These are phyloP conservation scores for Gallinago jamesoni DNA, from an alignment of 2,113 vertebrate species.

Conservation along the genomic window DNA sequence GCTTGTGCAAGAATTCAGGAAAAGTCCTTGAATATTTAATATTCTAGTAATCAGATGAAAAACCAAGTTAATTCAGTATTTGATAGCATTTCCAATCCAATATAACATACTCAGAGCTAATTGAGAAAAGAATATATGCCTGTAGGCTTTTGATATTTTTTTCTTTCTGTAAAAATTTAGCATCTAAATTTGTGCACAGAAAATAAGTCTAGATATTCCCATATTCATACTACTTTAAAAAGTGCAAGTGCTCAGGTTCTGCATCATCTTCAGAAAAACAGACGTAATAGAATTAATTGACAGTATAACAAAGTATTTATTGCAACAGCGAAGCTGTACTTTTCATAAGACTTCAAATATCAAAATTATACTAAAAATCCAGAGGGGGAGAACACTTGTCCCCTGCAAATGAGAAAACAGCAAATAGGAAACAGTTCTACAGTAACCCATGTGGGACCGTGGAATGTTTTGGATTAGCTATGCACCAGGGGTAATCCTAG, in stretches of 20 bases:
- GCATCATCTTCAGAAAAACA: neutral
- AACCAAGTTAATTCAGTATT: neutral
- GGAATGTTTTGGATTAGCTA: constrained; percentile 23
- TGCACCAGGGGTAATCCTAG: neutral
- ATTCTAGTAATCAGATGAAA: neutral
- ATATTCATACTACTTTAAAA: neutral
- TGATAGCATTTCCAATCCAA: neutral
- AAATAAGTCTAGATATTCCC: neutral
- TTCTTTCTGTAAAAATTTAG: neutral
- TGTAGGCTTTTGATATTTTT: neutral
- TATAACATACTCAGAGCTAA: neutral
- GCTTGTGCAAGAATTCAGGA: neutral
- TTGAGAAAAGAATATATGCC: neutral
- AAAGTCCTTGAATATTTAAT: neutral
- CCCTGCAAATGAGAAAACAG: neutral
- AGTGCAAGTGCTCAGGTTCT: neutral
- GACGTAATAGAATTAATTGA: neutral
- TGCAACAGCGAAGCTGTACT: neutral
- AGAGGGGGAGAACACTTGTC: neutral
- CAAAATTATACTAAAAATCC: neutral
- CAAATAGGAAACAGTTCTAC: neutral
- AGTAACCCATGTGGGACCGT: neutral
- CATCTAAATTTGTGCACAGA: neutral
- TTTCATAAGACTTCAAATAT: constrained; percentile 4
- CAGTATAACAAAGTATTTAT: neutral